Evolutionary conservation across 2,888 invertebrate genomes (phyloP), one percentile per base, ranked within the genome.

Genomic region (Drosophila kanekoi): DNA sequence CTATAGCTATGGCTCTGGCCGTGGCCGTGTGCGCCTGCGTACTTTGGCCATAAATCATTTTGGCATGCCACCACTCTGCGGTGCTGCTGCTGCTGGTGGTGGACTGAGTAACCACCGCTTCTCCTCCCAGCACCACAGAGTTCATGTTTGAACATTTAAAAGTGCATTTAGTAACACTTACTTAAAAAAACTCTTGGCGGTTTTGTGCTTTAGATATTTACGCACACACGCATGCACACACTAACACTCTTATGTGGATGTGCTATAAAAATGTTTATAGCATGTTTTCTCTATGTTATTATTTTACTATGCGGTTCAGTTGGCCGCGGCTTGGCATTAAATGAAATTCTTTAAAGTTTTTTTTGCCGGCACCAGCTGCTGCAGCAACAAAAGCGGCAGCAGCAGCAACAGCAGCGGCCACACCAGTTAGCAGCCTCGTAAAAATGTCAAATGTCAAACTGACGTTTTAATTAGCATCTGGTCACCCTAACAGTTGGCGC

Each of bases 151-250:
- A 89, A 89, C 88, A 89, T 89, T 88, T 89, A 84, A 90, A 86
- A 86, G 88, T 89, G 84, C 90, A 91, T 91, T 90, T 90, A 90
- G 90, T 89, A 91, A 91, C 91, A 90, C 91, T 90, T 81, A 91
- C 89, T 90, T 91, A 90, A 90, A 60, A 38, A 33, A 40, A 49
- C 49, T 54, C 56, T 60, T 49, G 72, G 59, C 40, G 62, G 49
- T 70, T 60, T 52, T 56, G 40, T 62, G 63, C 43, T 13, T 58
- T 40, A 14, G 20, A 14, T 51, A 49, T n/a, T 35, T 18, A 20
- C 38, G 38, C 45, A 40, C 14, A 44, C 48, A 47, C 9, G 20
- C 14, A 38, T 14, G 14, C 38, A 13, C 11, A 32, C 1, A 5
- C 14, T 20, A 40, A 9, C 20, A 32, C 28, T 52, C 33, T 10